Percentiles rank a stretch among this genome's conserved stretches.
Evolutionary conservation across 2,888 invertebrate genomes (phyloP).

Genomic region (Masnerella sp.): DNA sequence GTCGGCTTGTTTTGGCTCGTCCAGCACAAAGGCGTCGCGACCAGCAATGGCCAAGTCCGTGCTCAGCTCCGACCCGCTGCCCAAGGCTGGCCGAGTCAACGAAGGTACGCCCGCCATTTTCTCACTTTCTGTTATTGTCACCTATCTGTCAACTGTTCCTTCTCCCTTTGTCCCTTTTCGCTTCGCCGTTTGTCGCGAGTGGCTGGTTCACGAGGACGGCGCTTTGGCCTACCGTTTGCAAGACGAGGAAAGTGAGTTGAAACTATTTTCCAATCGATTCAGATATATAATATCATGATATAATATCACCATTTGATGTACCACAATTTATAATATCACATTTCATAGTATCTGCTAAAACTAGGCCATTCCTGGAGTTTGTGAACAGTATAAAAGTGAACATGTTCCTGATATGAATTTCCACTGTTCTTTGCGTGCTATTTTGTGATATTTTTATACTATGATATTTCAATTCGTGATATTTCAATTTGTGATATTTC

Average conservation of each 20-base stretch:
- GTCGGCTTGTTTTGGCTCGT: slow-evolving; percentile 21
- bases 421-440: too few relatives aligned
- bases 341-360: too few relatives aligned
- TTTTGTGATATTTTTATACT: too few relatives aligned
- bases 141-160: slow-evolving; percentile 19
- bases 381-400: too few relatives aligned
- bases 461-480: too few relatives aligned
- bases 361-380: too few relatives aligned
- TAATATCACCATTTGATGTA: too few relatives aligned
- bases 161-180: slow-evolving; percentile 9
- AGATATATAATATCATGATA: too few relatives aligned
- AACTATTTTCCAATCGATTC: too few relatives aligned
- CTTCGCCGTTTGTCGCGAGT: slow-evolving; percentile 86
- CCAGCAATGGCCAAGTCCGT: slow-evolving; percentile 74
- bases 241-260: slow-evolving; percentile 85
- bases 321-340: too few relatives aligned
- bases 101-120: slow-evolving; percentile 78
- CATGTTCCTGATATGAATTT: too few relatives aligned
- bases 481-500: too few relatives aligned
- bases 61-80: slow-evolving; percentile 79
- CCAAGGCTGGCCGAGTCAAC: slow-evolving; percentile 83
- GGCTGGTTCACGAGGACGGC: slow-evolving; percentile 90
- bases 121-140: slow-evolving; percentile 50
- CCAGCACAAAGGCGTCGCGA: slow-evolving; percentile 21
- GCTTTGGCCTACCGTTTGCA: slow-evolving; percentile 89